Evolutionary conservation across 2,797 vertebrate genomes (phyloP).

Genomic region (Acanthiza pusilla): DNA sequence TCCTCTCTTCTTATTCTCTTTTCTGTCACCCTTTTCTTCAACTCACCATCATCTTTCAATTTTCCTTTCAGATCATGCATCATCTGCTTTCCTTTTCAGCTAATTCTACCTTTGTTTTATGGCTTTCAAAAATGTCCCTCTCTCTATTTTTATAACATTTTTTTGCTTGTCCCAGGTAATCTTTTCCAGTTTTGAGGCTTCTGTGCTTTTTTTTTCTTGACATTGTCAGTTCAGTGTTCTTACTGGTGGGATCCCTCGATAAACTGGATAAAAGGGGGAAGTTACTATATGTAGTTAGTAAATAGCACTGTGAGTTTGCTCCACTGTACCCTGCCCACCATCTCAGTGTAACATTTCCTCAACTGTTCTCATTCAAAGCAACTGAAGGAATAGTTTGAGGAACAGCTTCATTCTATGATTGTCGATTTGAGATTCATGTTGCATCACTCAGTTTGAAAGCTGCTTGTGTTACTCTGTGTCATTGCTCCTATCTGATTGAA

Average conservation of each 20-base stretch:
- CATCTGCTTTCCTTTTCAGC: background rate
- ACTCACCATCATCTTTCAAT: accelerated
- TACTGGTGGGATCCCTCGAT: background rate
- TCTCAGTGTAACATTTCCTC: background rate
- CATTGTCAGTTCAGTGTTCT: background rate
- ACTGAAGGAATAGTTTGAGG: background rate
- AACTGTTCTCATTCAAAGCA: background rate
- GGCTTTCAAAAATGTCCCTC: background rate
- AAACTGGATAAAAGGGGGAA: background rate
- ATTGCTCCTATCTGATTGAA: background rate
- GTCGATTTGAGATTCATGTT: background rate
- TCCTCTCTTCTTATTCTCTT: background rate
- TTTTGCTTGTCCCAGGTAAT: background rate
- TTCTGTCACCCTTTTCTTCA: background rate
- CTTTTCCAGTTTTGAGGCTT: background rate
- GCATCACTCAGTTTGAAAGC: background rate
- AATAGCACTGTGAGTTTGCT: background rate
- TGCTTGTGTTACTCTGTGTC: background rate
- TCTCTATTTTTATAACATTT: background rate
- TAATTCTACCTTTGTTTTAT: background rate
- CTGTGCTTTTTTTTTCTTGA: background rate
- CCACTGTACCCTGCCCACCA: background rate
- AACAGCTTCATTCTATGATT: background rate
- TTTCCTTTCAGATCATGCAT: background rate
- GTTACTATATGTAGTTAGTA: background rate